A percentile compares a stretch with the other conserved stretches of the same genome.
Evolutionary conservation across 1,140 invertebrate genomes (phyloP).

Genomic region (Ostrea edulis): DNA sequence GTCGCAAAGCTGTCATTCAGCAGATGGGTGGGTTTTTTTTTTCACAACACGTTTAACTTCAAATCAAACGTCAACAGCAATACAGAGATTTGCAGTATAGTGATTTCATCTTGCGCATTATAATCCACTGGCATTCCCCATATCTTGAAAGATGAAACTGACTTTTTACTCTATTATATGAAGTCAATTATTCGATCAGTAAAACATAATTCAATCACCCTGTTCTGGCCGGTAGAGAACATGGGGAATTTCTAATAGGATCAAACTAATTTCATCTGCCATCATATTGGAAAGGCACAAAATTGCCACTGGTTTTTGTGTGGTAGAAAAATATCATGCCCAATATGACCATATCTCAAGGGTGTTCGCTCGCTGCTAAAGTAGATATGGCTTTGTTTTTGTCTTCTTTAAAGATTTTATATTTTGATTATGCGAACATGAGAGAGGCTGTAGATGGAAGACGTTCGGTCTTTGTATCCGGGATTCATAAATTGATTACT

Average conservation of each 20-base stretch:
- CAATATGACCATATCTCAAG: background rate
- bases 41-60: too few relatives aligned
- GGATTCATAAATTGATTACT: background rate
- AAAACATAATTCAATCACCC: slow-evolving; percentile 31
- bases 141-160: background rate
- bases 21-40: too few relatives aligned
- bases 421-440: background rate
- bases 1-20: too few relatives aligned
- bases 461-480: background rate
- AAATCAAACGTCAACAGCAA: too few relatives aligned
- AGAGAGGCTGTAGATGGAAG: background rate
- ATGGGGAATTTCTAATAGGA: background rate
- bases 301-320: background rate
- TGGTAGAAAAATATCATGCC: background rate
- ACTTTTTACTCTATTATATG: background rate
- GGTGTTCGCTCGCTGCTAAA: background rate
- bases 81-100: background rate
- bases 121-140: background rate
- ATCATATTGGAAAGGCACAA: background rate
- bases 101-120: background rate
- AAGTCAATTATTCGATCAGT: slow-evolving; percentile 35
- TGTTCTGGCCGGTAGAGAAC: background rate
- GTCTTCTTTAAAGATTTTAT: background rate
- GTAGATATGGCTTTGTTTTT: background rate
- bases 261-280: slow-evolving; percentile 14